Conservation (phyloP, 2,888 invertebrate species). For the Calliscelio sp. region DNA sequence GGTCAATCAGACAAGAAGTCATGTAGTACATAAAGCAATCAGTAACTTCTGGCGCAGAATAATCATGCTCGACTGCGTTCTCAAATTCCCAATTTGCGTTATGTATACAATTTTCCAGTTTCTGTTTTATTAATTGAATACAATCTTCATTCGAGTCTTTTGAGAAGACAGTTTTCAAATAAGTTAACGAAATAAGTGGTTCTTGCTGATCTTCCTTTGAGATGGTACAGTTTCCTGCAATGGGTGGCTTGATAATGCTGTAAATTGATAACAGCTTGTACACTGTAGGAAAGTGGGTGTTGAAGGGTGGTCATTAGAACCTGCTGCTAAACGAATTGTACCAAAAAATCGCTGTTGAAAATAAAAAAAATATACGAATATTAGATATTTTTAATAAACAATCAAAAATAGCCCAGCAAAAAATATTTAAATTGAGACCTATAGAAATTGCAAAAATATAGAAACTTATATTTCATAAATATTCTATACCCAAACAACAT, state of each 20-base stretch:
- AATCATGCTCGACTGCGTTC: constrained; percentile 33
- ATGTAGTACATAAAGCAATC: constrained; percentile 34
- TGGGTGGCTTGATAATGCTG: not conserved
- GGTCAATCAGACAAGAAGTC: constrained; percentile 10
- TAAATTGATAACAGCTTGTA: not conserved
- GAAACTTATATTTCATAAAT: too few relatives aligned
- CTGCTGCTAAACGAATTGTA: not conserved
- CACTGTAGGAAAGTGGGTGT: constrained; percentile 5
- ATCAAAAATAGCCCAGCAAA: too few relatives aligned
- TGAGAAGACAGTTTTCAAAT: not conserved
- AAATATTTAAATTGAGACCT: too few relatives aligned
- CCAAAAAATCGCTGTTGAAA: constrained; percentile 1
- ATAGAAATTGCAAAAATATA: too few relatives aligned
- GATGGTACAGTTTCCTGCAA: constrained; percentile 2
- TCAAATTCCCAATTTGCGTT: constrained; percentile 37
- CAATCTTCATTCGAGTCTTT: too few relatives aligned
- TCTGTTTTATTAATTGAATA: not conserved
- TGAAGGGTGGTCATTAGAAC: constrained; percentile 4
- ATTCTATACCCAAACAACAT: too few relatives aligned
- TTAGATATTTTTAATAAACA: too few relatives aligned
- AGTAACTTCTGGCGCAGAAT: constrained; percentile 21
- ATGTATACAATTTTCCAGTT: not conserved
- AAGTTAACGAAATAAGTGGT: not conserved
- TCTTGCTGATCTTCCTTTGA: not conserved
- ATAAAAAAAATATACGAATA: too few relatives aligned